A percentile compares a stretch with the other conserved stretches of the same genome.
phyloP scores from a whole-genome alignment of 2,113 vertebrate species.

The Xerus inauris region DNA sequence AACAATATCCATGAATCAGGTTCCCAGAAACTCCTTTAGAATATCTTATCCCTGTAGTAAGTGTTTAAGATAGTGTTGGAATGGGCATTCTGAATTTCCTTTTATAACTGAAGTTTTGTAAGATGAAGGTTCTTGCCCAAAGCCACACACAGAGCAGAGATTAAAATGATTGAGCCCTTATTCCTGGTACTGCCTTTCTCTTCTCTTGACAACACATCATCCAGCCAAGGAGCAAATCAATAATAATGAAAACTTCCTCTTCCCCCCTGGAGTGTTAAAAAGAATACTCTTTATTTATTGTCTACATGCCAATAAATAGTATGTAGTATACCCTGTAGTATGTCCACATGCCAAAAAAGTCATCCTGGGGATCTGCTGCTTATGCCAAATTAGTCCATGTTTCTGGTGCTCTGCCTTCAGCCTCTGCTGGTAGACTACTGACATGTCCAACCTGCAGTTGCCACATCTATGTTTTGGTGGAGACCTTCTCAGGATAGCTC shows the following conservation, averaged over 20 bases:
- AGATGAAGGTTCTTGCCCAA: background rate
- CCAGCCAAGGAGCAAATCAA: constrained; percentile 56
- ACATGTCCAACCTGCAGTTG: background rate
- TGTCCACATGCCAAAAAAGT: no score
- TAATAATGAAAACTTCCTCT: constrained; percentile 34
- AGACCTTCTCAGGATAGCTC: accelerated
- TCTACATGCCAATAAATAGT: no score
- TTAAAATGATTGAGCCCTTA: constrained; percentile 13
- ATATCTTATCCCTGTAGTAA: accelerated
- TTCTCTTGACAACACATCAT: constrained; percentile 28
- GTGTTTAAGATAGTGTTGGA: background rate
- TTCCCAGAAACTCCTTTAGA: background rate
- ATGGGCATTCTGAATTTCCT: background rate
- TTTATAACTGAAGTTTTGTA: background rate
- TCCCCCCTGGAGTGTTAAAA: constrained; percentile 41
- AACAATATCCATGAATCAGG: background rate
- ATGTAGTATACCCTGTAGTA: no score
- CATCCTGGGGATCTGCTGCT: background rate
- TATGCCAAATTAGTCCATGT: background rate
- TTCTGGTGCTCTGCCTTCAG: background rate
- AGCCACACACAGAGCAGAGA: background rate
- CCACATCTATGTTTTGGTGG: background rate
- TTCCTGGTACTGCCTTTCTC: constrained; percentile 35
- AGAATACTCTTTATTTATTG: no score
- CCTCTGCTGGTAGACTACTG: accelerated